Evolutionary conservation across 2,797 vertebrate genomes (phyloP).

Genomic region (Mallotus villosus): DNA sequence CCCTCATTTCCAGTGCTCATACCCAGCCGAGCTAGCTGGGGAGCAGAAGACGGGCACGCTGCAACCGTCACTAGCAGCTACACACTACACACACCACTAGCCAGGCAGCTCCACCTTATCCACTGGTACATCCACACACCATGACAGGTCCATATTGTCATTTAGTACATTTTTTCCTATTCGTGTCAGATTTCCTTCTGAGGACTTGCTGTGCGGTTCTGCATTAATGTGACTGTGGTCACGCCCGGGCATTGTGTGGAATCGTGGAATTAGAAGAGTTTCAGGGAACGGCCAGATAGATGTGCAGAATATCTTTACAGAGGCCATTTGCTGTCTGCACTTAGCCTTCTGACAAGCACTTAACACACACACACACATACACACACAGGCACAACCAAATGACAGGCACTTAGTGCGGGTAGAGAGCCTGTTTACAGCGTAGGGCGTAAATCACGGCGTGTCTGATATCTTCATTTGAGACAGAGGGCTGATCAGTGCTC

Average conservation of each 20-base stretch:
- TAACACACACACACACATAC: conserved; percentile 22
- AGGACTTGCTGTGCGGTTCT: conserved; percentile 9
- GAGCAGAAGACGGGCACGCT: not conserved
- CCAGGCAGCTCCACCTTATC: not conserved
- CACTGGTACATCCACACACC: not conserved
- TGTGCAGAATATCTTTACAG: conserved; percentile 26
- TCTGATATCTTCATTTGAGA: conserved; percentile 88
- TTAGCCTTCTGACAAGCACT: conserved; percentile 35
- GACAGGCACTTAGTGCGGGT: conserved; percentile 25
- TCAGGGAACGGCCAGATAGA: conserved; percentile 29
- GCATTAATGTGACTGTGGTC: not conserved
- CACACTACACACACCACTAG: not conserved
- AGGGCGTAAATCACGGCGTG: conserved; percentile 73
- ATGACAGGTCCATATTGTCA: not conserved
- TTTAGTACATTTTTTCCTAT: not conserved
- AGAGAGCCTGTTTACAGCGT: conserved; percentile 60
- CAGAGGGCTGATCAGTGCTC: conserved; percentile 81
- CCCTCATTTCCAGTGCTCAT: conserved; percentile 37
- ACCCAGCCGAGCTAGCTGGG: conserved; percentile 2
- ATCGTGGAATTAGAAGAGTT: conserved; percentile 12
- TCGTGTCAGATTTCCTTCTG: not conserved
- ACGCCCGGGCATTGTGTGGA: conserved; percentile 29
- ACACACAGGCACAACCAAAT: not conserved
- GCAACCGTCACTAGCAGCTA: not conserved
- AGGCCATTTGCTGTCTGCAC: conserved; percentile 36